phyloP scores from a whole-genome alignment of 2,113 vertebrate species.

The Agelaius tricolor region DNA sequence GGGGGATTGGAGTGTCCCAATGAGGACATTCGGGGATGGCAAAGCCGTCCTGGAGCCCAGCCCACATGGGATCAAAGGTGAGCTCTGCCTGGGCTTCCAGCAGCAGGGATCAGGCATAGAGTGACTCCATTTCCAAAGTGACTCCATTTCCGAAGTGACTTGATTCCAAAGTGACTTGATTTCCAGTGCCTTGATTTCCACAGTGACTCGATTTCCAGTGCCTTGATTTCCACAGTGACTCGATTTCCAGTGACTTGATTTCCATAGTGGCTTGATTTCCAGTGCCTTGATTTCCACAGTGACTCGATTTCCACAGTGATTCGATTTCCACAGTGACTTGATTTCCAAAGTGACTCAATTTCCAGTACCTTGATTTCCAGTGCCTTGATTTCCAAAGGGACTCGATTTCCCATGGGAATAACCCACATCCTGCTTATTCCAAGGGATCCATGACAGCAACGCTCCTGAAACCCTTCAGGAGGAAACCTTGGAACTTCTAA shows the following conservation, averaged over 20 bases:
- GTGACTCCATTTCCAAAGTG: neutral
- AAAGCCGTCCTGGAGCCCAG: neutral
- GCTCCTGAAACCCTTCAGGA: neutral
- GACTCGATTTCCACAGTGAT: accelerated
- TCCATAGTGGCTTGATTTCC: neutral
- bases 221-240: neutral
- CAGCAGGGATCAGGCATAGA: neutral
- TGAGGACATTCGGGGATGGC: neutral
- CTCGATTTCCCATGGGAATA: neutral
- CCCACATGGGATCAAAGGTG: accelerated
- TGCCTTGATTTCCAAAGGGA: accelerated
- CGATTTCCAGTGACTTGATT: accelerated
- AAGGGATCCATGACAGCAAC: neutral
- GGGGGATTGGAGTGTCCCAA: neutral
- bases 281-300: neutral
- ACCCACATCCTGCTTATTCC: neutral
- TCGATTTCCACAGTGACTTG: accelerated
- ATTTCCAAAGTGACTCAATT: accelerated
- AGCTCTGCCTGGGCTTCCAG: neutral
- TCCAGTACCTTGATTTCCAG: neutral
- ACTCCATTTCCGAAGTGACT: neutral
- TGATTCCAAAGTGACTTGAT: no score
- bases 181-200: neutral
- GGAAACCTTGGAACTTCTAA: neutral
- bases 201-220: accelerated